A percentile compares a stretch with the other conserved stretches of the same genome.
Conservation (phyloP, 1,140 invertebrate genomes). For the Drosophila elegans region DNA sequence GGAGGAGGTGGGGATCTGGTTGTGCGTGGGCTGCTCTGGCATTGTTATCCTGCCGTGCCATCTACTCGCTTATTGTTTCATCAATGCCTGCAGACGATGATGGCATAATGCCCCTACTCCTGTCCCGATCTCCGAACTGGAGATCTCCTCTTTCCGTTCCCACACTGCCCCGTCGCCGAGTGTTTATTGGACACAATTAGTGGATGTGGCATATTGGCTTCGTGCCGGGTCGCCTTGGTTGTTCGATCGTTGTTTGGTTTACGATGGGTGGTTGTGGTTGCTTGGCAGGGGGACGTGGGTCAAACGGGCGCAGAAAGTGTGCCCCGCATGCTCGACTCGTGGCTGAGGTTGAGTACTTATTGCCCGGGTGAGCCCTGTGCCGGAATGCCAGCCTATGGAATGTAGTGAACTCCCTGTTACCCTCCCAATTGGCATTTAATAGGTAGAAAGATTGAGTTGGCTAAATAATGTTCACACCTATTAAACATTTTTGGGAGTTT, state of each 20-base stretch:
- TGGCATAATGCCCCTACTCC: slow-evolving; percentile 66
- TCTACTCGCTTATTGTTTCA: slow-evolving; percentile 80
- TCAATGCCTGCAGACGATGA: slow-evolving; percentile 81
- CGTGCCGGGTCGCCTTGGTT: slow-evolving; percentile 35
- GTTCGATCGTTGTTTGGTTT: slow-evolving; percentile 14
- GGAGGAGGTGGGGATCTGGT: slow-evolving; percentile 29
- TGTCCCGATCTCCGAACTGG: slow-evolving; percentile 12
- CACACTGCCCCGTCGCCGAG: slow-evolving; percentile 52
- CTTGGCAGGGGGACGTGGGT: slow-evolving; percentile 36
- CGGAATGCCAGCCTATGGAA: slow-evolving; percentile 17
- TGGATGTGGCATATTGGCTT: slow-evolving; percentile 78
- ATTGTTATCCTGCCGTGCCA: slow-evolving; percentile 81
- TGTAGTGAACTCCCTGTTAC: slow-evolving; percentile 13
- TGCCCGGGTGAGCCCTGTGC: slow-evolving; percentile 36
- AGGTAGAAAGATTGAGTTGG: slow-evolving; percentile 6
- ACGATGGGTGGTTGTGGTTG: slow-evolving; percentile 7
- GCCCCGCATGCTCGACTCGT: slow-evolving; percentile 45
- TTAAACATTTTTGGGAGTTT: background rate
- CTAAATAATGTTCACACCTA: slow-evolving; percentile 1
- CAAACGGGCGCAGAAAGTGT: slow-evolving; percentile 62
- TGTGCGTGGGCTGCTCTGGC: slow-evolving; percentile 67
- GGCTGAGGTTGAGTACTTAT: slow-evolving; percentile 37
- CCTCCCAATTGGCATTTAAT: slow-evolving; percentile 35
- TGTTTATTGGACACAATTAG: slow-evolving; percentile 83
- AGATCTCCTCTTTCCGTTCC: slow-evolving; percentile 53